Evolutionary conservation across 1,140 invertebrate species (phyloP), one percentile per base, ranked within the genome.

Genomic region (Bursaphelenchus mucronatus): DNA sequence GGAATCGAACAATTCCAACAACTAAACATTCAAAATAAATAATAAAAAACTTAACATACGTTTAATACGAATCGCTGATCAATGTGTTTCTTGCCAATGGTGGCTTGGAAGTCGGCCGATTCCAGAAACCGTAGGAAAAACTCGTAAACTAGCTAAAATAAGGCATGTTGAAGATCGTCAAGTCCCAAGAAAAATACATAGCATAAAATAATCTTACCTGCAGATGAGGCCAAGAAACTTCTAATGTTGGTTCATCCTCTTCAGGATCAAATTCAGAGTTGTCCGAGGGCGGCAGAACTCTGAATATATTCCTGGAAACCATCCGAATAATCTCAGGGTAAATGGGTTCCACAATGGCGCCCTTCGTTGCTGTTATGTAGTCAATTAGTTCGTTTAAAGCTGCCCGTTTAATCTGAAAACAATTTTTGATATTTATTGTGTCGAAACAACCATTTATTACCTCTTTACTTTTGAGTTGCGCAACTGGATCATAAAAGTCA

Each of bases 361-460:
- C 71, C 68, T 81, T 81, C 13, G 74, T 79, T 6, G 71, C 67
- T 21, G 75, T 82, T 40, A 82, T 76, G 61, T 81, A 78, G 49
- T 82, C 81, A 46, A 82, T 81, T 13, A 83, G 62, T 69, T 83
- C 81, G 47, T 81, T 82, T 30, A 83, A 55, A 43, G 81, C 82
- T 17, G 81, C 75, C 19, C 82, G 75, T 66, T 82, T 82, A 30
- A 82, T 82, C 76, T 77, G 51, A 62, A 76, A 64, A 49, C 11
- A n/a, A n/a, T 13, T 11, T 49, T 40, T n/a, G 54, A 53, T 21
- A 45, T n/a, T 64, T 21, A 47, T 8, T 53, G 40, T 58, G 15
- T 15, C 11, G 30, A n/a, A 43, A 9, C 44, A 43, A 61, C 7
- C n/a, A n/a, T 58, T 50, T 21, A 64, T 52, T 19, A 98, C 91